Conservation (phyloP, 2,888 invertebrate species). For the Buathra laborator region DNA sequence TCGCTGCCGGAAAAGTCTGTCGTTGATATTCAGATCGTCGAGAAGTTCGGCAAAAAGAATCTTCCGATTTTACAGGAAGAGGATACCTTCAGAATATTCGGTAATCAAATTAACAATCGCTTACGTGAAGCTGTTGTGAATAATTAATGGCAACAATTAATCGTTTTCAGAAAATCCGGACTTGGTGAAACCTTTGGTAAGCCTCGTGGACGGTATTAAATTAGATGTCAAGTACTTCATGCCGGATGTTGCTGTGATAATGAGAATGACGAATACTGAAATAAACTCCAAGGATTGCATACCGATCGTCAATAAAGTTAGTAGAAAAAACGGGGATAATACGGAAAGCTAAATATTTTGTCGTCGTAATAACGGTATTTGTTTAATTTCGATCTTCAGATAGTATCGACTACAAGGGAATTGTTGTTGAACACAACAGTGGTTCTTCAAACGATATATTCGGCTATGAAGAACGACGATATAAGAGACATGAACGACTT, state of each 20-base stretch:
- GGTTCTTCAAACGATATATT: slow-evolving; percentile 80
- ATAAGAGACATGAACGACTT: slow-evolving; percentile 83
- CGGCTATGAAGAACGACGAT: slow-evolving; percentile 82
- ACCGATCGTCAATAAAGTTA: slow-evolving; percentile 82
- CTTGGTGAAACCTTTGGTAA: slow-evolving; percentile 81
- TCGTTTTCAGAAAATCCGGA: slow-evolving; percentile 81
- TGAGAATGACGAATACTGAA: slow-evolving; percentile 77
- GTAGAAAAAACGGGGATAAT: slow-evolving; percentile 20
- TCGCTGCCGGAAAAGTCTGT: slow-evolving; percentile 80
- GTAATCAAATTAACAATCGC: slow-evolving; percentile 68
- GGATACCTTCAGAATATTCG: slow-evolving; percentile 81
- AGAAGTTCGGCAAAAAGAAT: slow-evolving; percentile 81
- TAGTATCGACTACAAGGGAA: slow-evolving; percentile 81
- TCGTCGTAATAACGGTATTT: neutral
- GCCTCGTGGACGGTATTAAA: slow-evolving; percentile 76
- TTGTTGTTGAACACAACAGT: slow-evolving; percentile 78
- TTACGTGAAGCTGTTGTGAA: neutral
- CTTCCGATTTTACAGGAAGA: slow-evolving; percentile 83
- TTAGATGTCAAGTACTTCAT: slow-evolving; percentile 80
- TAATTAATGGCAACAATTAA: neutral
- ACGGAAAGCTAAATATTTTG: neutral
- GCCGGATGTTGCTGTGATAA: slow-evolving; percentile 77
- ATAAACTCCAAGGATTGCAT: slow-evolving; percentile 78
- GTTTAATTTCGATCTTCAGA: slow-evolving; percentile 70
- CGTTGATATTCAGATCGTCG: slow-evolving; percentile 79